Conservation (phyloP, 2,797 vertebrate genomes). For the Girardinus metallicus region DNA sequence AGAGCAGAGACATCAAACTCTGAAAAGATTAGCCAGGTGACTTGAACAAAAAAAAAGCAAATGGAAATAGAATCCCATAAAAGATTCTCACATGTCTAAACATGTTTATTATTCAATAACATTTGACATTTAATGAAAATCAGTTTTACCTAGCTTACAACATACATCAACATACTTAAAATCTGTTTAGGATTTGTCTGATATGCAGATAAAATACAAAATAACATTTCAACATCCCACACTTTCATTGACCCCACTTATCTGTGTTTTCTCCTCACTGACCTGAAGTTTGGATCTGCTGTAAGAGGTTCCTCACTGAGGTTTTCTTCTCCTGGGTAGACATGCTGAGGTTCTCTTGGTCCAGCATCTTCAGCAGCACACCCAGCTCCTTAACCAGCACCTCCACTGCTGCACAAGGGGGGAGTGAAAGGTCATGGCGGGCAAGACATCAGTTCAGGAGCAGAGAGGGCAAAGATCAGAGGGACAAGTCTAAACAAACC, state of each 20-base stretch:
- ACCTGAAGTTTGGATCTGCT: conserved; percentile 91
- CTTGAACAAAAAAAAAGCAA: not conserved
- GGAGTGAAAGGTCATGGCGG: conserved; percentile 38
- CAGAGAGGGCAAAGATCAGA: conserved; percentile 56
- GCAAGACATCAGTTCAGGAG: conserved; percentile 30
- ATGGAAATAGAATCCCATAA: not conserved
- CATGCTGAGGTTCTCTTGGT: conserved; percentile 92
- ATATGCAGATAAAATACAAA: not conserved
- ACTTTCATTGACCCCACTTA: not conserved
- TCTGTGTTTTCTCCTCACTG: conserved; percentile 20
- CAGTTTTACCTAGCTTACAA: not conserved
- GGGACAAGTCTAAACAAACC: conserved; percentile 66
- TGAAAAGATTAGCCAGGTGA: not conserved
- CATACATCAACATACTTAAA: not conserved
- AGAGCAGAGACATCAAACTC: not conserved
- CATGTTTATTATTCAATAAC: not conserved
- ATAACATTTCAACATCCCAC: not conserved
- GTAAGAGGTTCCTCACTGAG: conserved; percentile 89
- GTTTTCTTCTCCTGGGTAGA: conserved; percentile 92
- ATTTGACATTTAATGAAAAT: not conserved
- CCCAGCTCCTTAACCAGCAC: conserved; percentile 93
- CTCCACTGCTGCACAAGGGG: conserved; percentile 85
- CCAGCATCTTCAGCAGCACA: conserved; percentile 92
- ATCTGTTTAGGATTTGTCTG: not conserved
- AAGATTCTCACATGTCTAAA: not conserved